These are phyloP conservation scores for Orchesella cincta DNA, from an alignment of 1,140 invertebrate genomes.

Conservation along the genomic window DNA sequence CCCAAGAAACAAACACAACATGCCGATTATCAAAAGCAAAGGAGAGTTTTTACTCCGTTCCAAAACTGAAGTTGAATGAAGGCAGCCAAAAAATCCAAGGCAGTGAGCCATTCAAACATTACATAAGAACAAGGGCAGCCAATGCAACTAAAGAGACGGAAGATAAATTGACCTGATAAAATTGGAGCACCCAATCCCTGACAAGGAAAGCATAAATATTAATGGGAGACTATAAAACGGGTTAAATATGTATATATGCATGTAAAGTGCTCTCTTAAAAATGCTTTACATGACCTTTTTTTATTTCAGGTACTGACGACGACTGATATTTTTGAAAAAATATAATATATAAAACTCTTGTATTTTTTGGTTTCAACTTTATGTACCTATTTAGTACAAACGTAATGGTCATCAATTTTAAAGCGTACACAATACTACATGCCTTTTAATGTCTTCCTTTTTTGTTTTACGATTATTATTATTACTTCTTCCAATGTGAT, in stretches of 20 bases:
- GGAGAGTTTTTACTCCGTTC: too few relatives aligned
- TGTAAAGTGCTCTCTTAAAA: too few relatives aligned
- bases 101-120: too few relatives aligned
- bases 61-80: too few relatives aligned
- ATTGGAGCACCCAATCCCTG: conserved; percentile 23
- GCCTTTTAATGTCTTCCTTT: conserved; percentile 6
- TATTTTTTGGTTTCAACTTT: background rate
- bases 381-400: background rate
- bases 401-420: conserved; percentile 7
- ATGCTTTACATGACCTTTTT: too few relatives aligned
- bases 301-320: too few relatives aligned
- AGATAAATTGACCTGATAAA: conserved; percentile 26
- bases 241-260: background rate
- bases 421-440: background rate
- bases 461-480: conserved; percentile 7
- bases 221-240: conserved; percentile 24
- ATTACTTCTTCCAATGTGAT: conserved; percentile 8
- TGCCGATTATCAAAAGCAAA: too few relatives aligned
- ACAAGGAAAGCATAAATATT: conserved; percentile 23
- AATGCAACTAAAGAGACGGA: conserved; percentile 20
- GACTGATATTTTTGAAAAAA: too few relatives aligned
- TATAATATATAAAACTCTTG: too few relatives aligned
- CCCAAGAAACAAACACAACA: too few relatives aligned
- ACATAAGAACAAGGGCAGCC: too few relatives aligned
- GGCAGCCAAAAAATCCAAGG: too few relatives aligned